phyloP scores from a whole-genome alignment of 1,140 invertebrate species.

The Batillaria attramentaria region DNA sequence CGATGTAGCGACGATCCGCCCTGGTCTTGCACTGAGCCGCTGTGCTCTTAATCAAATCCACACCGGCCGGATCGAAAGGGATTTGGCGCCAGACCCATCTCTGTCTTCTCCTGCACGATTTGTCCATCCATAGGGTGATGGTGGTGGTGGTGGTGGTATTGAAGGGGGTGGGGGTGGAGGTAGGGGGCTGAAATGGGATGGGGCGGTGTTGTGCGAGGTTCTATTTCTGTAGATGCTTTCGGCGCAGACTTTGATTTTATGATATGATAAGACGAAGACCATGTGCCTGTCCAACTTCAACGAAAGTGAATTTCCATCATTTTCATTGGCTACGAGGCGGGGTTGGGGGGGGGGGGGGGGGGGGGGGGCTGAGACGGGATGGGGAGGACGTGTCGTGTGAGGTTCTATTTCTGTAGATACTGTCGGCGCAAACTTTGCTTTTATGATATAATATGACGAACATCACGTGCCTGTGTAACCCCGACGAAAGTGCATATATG shows the following conservation, averaged over 20 bases:
- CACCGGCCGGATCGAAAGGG: slow-evolving; percentile 18
- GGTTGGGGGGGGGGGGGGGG: neutral
- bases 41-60: slow-evolving; percentile 29
- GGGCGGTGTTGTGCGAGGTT: neutral
- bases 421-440: neutral
- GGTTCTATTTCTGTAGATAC: neutral
- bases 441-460: too few relatives aligned
- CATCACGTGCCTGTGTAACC: too few relatives aligned
- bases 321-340: neutral
- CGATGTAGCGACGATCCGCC: neutral
- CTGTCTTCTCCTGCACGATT: neutral
- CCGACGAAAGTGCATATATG: too few relatives aligned
- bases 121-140: neutral
- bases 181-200: neutral
- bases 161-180: too few relatives aligned
- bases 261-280: too few relatives aligned
- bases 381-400: neutral
- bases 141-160: too few relatives aligned
- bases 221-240: neutral
- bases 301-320: too few relatives aligned
- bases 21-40: slow-evolving; percentile 15
- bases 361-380: neutral
- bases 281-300: too few relatives aligned
- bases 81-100: neutral
- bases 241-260: too few relatives aligned